These are phyloP conservation scores for Platysteira castanea DNA, from an alignment of 2,113 vertebrate genomes.

Conservation along the genomic window DNA sequence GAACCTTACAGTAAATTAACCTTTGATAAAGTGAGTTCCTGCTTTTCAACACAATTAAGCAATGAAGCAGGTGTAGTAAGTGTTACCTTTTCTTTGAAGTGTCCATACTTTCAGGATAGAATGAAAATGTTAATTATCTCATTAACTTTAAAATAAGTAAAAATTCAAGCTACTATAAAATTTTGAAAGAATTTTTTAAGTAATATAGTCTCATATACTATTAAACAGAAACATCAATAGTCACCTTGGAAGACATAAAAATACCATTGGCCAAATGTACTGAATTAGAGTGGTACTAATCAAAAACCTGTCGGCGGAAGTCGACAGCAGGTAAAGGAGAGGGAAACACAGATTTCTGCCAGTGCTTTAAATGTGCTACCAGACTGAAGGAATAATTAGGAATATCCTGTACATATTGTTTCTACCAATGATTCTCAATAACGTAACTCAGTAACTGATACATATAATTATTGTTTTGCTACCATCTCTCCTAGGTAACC, in stretches of 20 bases:
- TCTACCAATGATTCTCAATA: slow-evolving; percentile 2
- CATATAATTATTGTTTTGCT: neutral
- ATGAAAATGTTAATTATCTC: neutral
- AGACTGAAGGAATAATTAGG: slow-evolving; percentile 1
- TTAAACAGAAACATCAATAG: neutral
- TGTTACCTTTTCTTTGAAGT: neutral
- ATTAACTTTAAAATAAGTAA: neutral
- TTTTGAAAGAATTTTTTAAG: neutral
- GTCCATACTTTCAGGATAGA: neutral
- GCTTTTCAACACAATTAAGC: neutral
- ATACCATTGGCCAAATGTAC: neutral
- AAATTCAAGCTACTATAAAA: neutral
- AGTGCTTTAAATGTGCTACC: neutral
- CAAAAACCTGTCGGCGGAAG: rapidly evolving
- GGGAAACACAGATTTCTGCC: neutral
- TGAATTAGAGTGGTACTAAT: neutral
- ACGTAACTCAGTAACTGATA: neutral
- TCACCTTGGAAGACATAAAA: neutral
- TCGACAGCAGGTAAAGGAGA: neutral
- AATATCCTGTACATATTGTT: neutral
- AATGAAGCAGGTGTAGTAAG: neutral
- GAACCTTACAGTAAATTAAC: neutral
- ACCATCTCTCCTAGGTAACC: slow-evolving; percentile 6
- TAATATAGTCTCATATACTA: neutral
- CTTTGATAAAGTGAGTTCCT: neutral